Percentiles rank a stretch among this genome's conserved stretches.
Evolutionary conservation across 2,888 invertebrate species (phyloP).

Genomic region (Molanna angustata): DNA sequence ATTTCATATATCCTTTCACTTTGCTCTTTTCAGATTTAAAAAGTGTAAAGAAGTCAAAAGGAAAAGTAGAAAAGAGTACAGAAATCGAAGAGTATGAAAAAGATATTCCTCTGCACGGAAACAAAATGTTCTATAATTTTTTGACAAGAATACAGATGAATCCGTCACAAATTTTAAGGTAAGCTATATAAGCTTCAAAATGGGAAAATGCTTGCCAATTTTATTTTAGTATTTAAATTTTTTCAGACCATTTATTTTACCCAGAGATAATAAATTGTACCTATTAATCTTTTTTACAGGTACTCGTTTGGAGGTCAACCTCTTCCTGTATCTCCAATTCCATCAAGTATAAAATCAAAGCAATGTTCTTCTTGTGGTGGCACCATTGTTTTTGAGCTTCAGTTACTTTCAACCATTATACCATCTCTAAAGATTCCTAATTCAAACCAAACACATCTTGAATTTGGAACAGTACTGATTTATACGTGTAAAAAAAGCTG

Average conservation of each 20-base stretch:
- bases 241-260: no score
- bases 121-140: slow-evolving; percentile 78
- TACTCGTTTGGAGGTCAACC: slow-evolving; percentile 72
- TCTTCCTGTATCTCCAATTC: slow-evolving; percentile 65
- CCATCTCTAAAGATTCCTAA: slow-evolving; percentile 62
- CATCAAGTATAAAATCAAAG: slow-evolving; percentile 42
- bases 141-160: slow-evolving; percentile 67
- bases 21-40: slow-evolving; percentile 16
- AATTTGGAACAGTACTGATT: slow-evolving; percentile 83
- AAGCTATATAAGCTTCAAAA: not conserved
- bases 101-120: slow-evolving; percentile 75
- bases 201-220: not conserved
- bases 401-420: slow-evolving; percentile 78
- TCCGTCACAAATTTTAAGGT: slow-evolving; percentile 84
- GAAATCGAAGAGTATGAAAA: slow-evolving; percentile 74
- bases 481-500: slow-evolving; percentile 84
- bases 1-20: no score
- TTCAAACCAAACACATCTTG: slow-evolving; percentile 57
- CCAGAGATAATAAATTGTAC: no score
- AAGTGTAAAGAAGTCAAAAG: slow-evolving; percentile 12
- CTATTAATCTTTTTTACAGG: no score
- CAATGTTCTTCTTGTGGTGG: slow-evolving; percentile 70
- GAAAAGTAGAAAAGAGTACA: slow-evolving; percentile 34
- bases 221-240: not conserved
- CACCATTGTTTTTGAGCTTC: slow-evolving; percentile 75